Evolutionary conservation across 2,113 vertebrate species (phyloP).

Genomic region (Enhydra lutris): DNA sequence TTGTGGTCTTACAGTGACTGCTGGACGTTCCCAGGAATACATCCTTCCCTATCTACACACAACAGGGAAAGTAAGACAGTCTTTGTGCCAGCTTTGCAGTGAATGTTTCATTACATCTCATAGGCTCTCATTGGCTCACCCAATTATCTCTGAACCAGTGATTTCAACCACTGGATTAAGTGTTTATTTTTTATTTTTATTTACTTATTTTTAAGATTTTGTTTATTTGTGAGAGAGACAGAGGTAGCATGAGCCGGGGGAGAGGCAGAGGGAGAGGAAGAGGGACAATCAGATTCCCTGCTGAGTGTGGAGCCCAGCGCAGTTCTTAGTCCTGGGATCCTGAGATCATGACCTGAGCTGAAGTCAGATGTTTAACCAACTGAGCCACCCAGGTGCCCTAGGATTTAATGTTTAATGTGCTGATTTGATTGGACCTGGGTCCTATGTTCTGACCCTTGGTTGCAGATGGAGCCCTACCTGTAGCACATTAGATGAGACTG

Average conservation of each 20-base stretch:
- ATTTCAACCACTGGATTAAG: background rate
- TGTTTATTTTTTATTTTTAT: background rate
- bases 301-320: background rate
- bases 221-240: background rate
- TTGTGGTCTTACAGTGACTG: background rate
- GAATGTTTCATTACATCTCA: background rate
- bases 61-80: background rate
- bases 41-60: background rate
- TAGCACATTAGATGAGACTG: background rate
- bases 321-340: background rate
- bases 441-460: background rate
- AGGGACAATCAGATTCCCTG: background rate
- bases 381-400: background rate
- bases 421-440: background rate
- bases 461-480: background rate
- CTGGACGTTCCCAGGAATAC: background rate
- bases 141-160: background rate
- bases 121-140: background rate
- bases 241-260: background rate
- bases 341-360: background rate
- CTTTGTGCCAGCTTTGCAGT: background rate
- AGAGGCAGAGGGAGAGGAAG: background rate
- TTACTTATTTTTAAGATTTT: background rate
- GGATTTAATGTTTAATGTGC: background rate
- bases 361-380: background rate